Evolutionary conservation across 2,113 vertebrate species (phyloP), one percentile per base, ranked within the genome.

Genomic region (Athene cunicularia): DNA sequence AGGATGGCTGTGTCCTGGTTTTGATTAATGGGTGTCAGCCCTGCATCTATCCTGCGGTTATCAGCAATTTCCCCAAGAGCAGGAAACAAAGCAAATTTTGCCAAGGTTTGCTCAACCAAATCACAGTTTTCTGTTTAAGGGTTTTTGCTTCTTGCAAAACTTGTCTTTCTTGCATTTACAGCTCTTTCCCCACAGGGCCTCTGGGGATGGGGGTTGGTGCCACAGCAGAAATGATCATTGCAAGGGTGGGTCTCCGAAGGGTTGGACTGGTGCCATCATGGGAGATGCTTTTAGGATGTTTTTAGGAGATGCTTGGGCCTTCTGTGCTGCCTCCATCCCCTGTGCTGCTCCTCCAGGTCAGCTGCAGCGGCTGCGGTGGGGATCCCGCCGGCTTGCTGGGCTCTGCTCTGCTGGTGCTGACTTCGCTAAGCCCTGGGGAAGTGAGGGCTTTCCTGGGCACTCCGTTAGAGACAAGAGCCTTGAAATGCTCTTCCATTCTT

Each of bases 311-410:
- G 43, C 45, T 90, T 75, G 33, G 63, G 53, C 26, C 66, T 49
- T 68, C 14, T 0, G 2, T 67, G 33, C 24, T 41, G 59, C 30
- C 64, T 59, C 84, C 82, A 84, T 45, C 43, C 43, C 75, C 14
- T 0, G 2, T 67, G 33, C 21, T 35, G 59, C 53, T 27, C 27
- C 62, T 56, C 84, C 82, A 84, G 79, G 92, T 92, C 56, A 82
- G 74, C 41, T 79, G 43, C 71, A 94, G 96, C 0, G 22, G 94
- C 24, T 93, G 84, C 77, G 81, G 94, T 18, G 86, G 83, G 81
- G 95, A 95, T 68, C 91, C 91, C 63, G 91, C 95, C 39, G 41
- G 15, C 18, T 83, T 90, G 9, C 87, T 95, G 67, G 94, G 83
- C 68, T 95, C 95, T 53, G 91, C 92, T 62, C 60, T 94, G 56